Evolutionary conservation across 2,113 vertebrate species (phyloP).

Genomic region (Clarias magur): DNA sequence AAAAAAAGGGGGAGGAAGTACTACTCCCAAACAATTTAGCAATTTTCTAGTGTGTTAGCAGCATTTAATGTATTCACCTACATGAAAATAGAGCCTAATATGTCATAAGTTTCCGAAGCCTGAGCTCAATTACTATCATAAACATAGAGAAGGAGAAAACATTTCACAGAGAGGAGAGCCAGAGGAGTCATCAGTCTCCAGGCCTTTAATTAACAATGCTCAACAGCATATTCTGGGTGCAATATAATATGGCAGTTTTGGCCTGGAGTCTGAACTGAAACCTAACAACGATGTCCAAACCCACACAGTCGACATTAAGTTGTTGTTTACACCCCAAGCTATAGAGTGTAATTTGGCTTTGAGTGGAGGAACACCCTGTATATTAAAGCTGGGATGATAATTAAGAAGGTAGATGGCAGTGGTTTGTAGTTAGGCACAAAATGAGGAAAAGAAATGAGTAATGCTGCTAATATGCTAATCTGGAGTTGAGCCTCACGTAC

Average conservation of each 20-base stretch:
- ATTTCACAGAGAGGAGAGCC: not conserved
- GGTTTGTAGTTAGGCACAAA: not conserved
- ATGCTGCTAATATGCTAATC: not conserved
- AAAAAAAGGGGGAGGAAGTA: not conserved
- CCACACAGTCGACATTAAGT: not conserved
- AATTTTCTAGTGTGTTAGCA: not conserved
- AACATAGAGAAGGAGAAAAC: conserved; percentile 8
- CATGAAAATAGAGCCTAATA: not conserved
- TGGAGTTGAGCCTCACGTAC: not conserved
- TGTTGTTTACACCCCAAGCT: conserved; percentile 16
- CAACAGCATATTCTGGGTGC: not conserved
- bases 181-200: conserved; percentile 7
- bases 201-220: conserved; percentile 30
- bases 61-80: not conserved
- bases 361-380: not conserved
- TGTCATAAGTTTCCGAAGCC: not conserved
- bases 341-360: conserved; percentile 1
- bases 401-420: not conserved
- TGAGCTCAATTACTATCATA: not conserved
- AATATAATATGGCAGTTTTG: not conserved
- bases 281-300: not conserved
- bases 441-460: not conserved
- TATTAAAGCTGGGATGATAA: not conserved
- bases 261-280: not conserved
- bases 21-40: not conserved